These are phyloP conservation scores for Catocala sponsa DNA, from an alignment of 2,888 invertebrate genomes.

Conservation along the genomic window DNA sequence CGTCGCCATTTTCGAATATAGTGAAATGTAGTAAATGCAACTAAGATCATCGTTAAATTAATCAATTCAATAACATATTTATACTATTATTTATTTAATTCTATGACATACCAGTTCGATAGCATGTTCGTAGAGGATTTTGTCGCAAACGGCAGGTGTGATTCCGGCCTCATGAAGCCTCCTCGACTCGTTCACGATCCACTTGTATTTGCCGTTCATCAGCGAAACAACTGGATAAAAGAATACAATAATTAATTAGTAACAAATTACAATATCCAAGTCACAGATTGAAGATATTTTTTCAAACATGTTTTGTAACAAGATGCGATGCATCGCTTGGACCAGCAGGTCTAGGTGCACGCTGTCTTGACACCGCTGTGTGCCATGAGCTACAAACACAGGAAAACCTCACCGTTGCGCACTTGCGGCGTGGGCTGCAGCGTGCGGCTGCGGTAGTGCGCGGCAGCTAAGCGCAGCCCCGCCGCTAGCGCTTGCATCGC, in stretches of 20 bases:
- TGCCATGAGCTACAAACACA: too few species aligned
- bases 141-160: conserved; percentile 96
- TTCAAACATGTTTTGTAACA: too few species aligned
- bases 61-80: not conserved
- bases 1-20: too few species aligned
- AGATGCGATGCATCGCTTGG: too few species aligned
- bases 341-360: conserved; percentile 65
- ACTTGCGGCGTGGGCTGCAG: conserved; percentile 97
- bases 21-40: too few species aligned
- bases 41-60: too few species aligned
- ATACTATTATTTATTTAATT: not conserved
- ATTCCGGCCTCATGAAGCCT: conserved; percentile 94
- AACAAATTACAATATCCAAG: too few species aligned
- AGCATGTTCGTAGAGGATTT: conserved; percentile 98
- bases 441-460: conserved; percentile 94
- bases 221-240: conserved; percentile 92
- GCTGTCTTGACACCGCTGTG: conserved; percentile 77
- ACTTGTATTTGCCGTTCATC: conserved; percentile 97
- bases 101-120: conserved; percentile 94
- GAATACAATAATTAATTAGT: conserved; percentile 54
- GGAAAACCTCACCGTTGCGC: conserved; percentile 91
- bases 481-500: conserved; percentile 98
- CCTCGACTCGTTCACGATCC: conserved; percentile 95
- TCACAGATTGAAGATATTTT: too few species aligned
- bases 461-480: conserved; percentile 96